phyloP scores from a whole-genome alignment of 2,888 invertebrate species.

The Ceraclea dissimilis region DNA sequence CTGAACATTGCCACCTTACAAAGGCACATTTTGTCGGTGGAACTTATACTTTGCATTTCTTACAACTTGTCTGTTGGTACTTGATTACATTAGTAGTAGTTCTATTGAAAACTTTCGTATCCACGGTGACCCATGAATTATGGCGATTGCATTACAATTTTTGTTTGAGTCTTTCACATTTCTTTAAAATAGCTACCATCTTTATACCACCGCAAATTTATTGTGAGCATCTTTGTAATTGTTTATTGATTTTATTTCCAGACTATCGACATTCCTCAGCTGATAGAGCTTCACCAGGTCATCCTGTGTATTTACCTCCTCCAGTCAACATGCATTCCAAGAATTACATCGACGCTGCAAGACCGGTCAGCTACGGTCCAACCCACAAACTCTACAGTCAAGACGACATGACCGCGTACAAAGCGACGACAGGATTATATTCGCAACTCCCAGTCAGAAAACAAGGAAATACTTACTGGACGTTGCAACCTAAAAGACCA shows the following conservation, averaged over 20 bases:
- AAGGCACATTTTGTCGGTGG: too few relatives aligned
- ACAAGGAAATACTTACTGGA: constrained; percentile 51
- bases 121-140: too few relatives aligned
- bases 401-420: constrained; percentile 7
- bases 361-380: constrained; percentile 25
- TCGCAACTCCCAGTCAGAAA: constrained; percentile 15
- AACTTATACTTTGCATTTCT: too few relatives aligned
- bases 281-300: constrained; percentile 41
- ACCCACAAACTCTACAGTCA: constrained; percentile 8
- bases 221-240: too few relatives aligned
- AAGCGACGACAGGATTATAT: neutral
- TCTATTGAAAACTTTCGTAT: too few relatives aligned
- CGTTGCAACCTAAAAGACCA: constrained; percentile 41
- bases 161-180: too few relatives aligned
- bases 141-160: too few relatives aligned
- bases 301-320: constrained; percentile 32
- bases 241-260: constrained; percentile 32
- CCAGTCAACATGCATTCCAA: constrained; percentile 19
- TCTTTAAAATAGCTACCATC: too few relatives aligned
- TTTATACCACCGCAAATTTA: too few relatives aligned
- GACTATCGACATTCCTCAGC: constrained; percentile 61
- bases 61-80: too few relatives aligned
- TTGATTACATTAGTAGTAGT: too few relatives aligned
- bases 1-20: too few relatives aligned
- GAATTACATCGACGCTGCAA: constrained; percentile 25